A percentile compares a stretch with the other conserved stretches of the same genome.
Evolutionary conservation across 2,113 vertebrate genomes (phyloP).

Genomic region (Scolopax mira): DNA sequence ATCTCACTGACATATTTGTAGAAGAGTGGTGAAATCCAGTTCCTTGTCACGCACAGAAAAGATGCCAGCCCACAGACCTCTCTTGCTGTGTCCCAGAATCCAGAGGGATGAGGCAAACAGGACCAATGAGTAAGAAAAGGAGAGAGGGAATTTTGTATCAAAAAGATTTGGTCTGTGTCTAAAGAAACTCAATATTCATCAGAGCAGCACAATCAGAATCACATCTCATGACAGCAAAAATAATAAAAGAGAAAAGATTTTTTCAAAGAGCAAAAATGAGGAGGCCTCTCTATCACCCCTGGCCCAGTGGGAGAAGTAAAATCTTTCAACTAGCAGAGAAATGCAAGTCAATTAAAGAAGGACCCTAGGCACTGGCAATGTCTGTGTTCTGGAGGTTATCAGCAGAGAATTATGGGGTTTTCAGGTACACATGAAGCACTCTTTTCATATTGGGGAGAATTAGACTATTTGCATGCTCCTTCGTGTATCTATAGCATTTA

Average conservation of each 20-base stretch:
- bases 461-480: neutral
- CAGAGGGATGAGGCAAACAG: neutral
- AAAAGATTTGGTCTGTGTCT: neutral
- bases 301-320: neutral
- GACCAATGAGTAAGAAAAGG: neutral
- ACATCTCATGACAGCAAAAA: neutral
- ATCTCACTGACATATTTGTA: neutral
- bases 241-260: neutral
- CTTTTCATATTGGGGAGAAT: neutral
- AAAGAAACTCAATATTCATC: neutral
- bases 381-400: neutral
- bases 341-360: neutral
- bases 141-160: neutral
- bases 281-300: neutral
- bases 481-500: neutral
- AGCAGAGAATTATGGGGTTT: neutral
- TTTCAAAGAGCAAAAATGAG: neutral
- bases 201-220: neutral
- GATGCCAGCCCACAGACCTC: neutral
- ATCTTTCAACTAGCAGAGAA: neutral
- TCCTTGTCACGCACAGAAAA: neutral
- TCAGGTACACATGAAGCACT: neutral
- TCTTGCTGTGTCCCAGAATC: neutral
- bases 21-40: neutral
- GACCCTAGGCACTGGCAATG: neutral